These are phyloP conservation scores for Drosophila kikkawai DNA, from an alignment of 1,140 invertebrate genomes.

Conservation along the genomic window DNA sequence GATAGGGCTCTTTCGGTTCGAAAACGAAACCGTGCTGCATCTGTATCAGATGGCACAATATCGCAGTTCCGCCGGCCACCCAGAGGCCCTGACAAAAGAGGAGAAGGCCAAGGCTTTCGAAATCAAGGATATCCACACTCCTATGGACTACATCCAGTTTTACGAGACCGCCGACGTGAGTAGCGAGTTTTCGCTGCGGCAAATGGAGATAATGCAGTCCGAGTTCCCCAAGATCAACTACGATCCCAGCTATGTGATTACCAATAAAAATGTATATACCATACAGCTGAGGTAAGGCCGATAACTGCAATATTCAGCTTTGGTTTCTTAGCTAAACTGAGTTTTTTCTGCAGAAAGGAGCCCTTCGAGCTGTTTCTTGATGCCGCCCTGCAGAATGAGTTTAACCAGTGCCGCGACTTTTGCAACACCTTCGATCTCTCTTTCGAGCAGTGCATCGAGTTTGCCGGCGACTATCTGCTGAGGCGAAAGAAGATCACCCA, in stretches of 20 bases:
- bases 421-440: slow-evolving; percentile 88
- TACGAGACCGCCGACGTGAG: slow-evolving; percentile 70
- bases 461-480: slow-evolving; percentile 90
- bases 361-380: slow-evolving; percentile 89
- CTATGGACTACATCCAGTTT: slow-evolving; percentile 80
- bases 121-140: slow-evolving; percentile 82
- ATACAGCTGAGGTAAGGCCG: slow-evolving; percentile 87
- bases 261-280: slow-evolving; percentile 89
- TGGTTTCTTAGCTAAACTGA: not conserved
- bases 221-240: slow-evolving; percentile 85
- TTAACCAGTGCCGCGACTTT: slow-evolving; percentile 81
- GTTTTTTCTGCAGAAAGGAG: slow-evolving; percentile 83
- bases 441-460: slow-evolving; percentile 89
- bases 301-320: not conserved
- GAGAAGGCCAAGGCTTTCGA: slow-evolving; percentile 86
- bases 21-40: slow-evolving; percentile 82
- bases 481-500: slow-evolving; percentile 88
- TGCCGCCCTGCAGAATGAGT: slow-evolving; percentile 68
- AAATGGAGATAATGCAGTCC: slow-evolving; percentile 81
- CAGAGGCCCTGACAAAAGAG: slow-evolving; percentile 79
- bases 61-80: slow-evolving; percentile 34
- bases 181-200: slow-evolving; percentile 71
- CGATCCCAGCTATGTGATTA: slow-evolving; percentile 90
- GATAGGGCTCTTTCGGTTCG: slow-evolving; percentile 87
- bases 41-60: slow-evolving; percentile 82